Percentiles rank a stretch among this genome's conserved stretches.
Conservation (phyloP, 2,888 invertebrate genomes). For the Drosophila suboccidentalis region DNA sequence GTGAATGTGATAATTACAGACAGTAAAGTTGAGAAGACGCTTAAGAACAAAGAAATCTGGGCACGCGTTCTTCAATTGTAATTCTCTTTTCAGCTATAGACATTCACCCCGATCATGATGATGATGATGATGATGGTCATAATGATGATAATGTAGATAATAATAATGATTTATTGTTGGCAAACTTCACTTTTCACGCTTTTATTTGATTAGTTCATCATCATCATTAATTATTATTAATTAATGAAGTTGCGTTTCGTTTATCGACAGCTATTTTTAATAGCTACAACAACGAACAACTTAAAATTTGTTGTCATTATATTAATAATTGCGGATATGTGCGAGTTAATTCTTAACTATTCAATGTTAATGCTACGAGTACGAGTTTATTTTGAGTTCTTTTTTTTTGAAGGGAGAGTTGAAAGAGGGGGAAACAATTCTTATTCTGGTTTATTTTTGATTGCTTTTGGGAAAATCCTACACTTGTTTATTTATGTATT, state of each 20-base stretch:
- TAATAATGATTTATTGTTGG: constrained; percentile 36
- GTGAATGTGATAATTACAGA: constrained; percentile 7
- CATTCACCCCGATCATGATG: constrained; percentile 24
- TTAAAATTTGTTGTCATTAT: constrained; percentile 58
- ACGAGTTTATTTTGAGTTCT: not conserved
- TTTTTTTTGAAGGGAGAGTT: no score
- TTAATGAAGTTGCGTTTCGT: constrained; percentile 58
- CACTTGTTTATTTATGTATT: no score
- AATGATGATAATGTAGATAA: constrained; percentile 5
- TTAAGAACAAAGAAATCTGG: constrained; percentile 16
- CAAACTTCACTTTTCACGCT: constrained; percentile 72
- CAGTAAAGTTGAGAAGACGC: not conserved
- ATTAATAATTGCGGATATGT: constrained; percentile 75
- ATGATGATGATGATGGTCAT: no score
- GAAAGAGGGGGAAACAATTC: not conserved
- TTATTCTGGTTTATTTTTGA: constrained; percentile 1
- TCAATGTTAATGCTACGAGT: constrained; percentile 42
- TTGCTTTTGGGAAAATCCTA: constrained; percentile 35
- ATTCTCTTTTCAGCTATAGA: constrained; percentile 6
- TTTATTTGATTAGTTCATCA: constrained; percentile 76
- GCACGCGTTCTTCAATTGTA: constrained; percentile 42
- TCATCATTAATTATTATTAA: constrained; percentile 78
- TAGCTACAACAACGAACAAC: constrained; percentile 32
- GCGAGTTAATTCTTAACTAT: constrained; percentile 46
- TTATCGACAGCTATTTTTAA: constrained; percentile 52